Evolutionary conservation across 1,140 invertebrate species (phyloP).

Genomic region (Ooceraea biroi): DNA sequence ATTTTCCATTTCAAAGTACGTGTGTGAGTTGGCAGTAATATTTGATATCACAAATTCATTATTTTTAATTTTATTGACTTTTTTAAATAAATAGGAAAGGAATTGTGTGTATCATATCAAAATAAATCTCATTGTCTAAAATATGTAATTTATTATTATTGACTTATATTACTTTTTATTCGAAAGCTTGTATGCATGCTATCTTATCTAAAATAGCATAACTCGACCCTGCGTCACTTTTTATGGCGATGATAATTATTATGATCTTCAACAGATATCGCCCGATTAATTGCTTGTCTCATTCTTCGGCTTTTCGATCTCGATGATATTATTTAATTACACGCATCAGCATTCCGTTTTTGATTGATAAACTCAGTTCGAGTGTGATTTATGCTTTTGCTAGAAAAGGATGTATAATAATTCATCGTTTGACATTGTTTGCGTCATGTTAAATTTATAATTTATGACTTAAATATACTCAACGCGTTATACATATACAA

Average conservation of each 20-base stretch:
- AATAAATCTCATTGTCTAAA: not conserved
- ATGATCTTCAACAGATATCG: slow-evolving; percentile 31
- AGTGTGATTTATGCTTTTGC: slow-evolving; percentile 31
- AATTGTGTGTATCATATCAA: not conserved
- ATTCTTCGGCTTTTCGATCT: slow-evolving; percentile 3
- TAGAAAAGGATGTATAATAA: slow-evolving; percentile 37
- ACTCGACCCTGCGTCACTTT: slow-evolving; percentile 3
- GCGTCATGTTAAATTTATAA: slow-evolving; percentile 14
- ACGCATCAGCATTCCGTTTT: not conserved
- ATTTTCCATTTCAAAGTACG: not conserved
- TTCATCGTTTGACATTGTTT: not conserved
- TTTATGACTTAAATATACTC: not conserved
- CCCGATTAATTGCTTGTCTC: slow-evolving; percentile 45
- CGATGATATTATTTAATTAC: slow-evolving; percentile 56
- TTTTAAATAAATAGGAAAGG: not conserved
- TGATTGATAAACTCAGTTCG: slow-evolving; percentile 21
- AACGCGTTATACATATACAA: not conserved
- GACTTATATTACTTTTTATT: not conserved
- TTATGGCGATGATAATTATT: slow-evolving; percentile 41
- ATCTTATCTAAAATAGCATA: slow-evolving; percentile 37
- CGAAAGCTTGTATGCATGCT: not conserved
- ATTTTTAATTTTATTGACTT: not conserved
- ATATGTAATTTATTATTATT: slow-evolving; percentile 8
- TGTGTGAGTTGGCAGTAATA: not conserved
- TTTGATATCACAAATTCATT: not conserved